Conservation (phyloP, 2,888 invertebrate genomes). For the Arrhopalites spinosus region DNA sequence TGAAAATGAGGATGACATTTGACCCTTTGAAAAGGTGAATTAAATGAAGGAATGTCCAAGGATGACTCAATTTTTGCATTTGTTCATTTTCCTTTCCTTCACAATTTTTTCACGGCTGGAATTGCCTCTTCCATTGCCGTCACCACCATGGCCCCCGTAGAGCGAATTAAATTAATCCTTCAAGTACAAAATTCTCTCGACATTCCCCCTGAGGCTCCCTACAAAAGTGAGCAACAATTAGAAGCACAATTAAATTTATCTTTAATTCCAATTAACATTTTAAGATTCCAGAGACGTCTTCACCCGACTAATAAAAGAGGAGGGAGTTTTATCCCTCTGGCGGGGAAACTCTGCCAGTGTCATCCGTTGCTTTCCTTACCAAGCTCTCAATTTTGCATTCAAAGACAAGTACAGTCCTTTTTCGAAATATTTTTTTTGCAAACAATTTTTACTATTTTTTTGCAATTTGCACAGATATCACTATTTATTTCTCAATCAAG, state of each 20-base stretch:
- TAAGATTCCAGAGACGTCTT: neutral
- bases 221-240: conserved; percentile 20
- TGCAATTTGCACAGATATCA: neutral
- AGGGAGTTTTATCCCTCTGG: conserved; percentile 46
- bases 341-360: conserved; percentile 45
- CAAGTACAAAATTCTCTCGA: conserved; percentile 42
- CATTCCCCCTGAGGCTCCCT: neutral
- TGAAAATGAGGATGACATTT: too few relatives aligned
- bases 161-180: conserved; percentile 44
- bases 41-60: too few relatives aligned
- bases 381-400: conserved; percentile 50
- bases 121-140: conserved; percentile 41
- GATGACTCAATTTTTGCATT: too few relatives aligned
- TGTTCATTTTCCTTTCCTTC: too few relatives aligned
- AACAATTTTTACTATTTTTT: neutral
- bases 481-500: neutral
- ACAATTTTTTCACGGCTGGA: conserved; percentile 43
- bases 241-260: conserved; percentile 23
- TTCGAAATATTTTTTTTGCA: neutral
- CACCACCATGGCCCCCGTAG: conserved; percentile 46
- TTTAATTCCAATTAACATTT: too few relatives aligned
- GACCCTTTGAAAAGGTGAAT: too few relatives aligned
- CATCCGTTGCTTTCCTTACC: conserved; percentile 46
- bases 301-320: conserved; percentile 24
- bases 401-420: conserved; percentile 47